A percentile compares a stretch with the other conserved stretches of the same genome.
Conservation (phyloP, 2,888 invertebrate species). For the Lasioglossum leucozonium region DNA sequence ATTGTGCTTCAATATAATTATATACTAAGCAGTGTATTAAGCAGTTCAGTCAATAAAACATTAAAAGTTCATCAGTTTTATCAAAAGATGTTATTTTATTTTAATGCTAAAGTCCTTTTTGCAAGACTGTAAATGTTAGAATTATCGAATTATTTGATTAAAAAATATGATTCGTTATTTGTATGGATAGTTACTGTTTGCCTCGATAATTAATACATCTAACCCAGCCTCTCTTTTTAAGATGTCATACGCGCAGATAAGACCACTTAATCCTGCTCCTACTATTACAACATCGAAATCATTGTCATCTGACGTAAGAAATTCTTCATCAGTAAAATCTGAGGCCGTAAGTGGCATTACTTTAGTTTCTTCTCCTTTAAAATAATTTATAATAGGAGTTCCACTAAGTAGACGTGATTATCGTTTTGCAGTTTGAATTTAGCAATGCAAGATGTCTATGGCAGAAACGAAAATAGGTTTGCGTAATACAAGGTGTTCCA, state of each 20-base stretch:
- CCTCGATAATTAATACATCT: constrained; percentile 73
- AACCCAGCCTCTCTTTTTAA: constrained; percentile 70
- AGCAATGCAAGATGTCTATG: neutral
- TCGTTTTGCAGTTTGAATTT: constrained; percentile 17
- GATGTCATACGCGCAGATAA: constrained; percentile 74
- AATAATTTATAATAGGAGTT: neutral
- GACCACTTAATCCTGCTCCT: constrained; percentile 77
- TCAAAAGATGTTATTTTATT: too few relatives aligned
- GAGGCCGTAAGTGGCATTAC: constrained; percentile 2
- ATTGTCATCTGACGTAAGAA: constrained; percentile 45
- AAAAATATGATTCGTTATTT: neutral
- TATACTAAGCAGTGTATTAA: too few relatives aligned
- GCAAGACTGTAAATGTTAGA: neutral
- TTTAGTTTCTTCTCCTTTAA: neutral
- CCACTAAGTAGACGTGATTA: neutral
- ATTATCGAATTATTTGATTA: neutral
- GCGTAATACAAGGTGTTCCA: neutral
- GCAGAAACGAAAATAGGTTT: neutral
- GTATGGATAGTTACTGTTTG: constrained; percentile 66
- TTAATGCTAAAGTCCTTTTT: too few relatives aligned
- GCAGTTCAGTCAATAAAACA: too few relatives aligned
- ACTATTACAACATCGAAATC: constrained; percentile 76
- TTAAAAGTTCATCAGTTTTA: too few relatives aligned
- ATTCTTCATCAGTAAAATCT: constrained; percentile 33
- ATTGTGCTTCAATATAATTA: too few relatives aligned